phyloP scores from a whole-genome alignment of 2,113 vertebrate species.

The Chlorodrepanis virens region DNA sequence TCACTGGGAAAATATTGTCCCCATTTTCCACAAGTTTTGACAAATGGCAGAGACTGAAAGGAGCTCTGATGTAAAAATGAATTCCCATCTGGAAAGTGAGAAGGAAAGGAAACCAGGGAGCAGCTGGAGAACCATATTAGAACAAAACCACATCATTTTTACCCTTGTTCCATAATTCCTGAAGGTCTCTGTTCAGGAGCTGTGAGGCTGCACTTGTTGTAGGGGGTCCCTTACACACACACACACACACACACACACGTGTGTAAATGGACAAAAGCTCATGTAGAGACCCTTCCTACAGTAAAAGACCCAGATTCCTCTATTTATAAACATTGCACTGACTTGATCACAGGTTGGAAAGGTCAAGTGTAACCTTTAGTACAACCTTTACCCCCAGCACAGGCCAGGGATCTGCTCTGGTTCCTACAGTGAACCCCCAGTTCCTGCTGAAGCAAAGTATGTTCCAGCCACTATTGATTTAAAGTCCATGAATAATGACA shows the following conservation, averaged over 20 bases:
- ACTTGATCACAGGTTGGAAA: background rate
- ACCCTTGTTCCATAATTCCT: background rate
- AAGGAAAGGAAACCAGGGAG: background rate
- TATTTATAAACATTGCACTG: background rate
- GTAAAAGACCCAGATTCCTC: background rate
- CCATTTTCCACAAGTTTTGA: background rate
- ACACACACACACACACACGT: background rate
- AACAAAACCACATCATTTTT: background rate
- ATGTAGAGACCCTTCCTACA: background rate
- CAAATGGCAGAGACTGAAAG: background rate
- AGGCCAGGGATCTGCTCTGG: background rate
- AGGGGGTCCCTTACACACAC: background rate
- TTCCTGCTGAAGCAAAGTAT: background rate
- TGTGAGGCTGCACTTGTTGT: accelerated
- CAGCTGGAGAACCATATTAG: background rate
- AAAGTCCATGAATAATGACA: background rate
- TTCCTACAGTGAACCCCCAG: background rate
- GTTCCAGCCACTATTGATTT: background rate
- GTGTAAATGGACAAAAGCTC: background rate
- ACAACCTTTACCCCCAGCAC: background rate
- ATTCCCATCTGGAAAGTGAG: background rate
- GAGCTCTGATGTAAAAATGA: background rate
- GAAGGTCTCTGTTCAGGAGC: background rate
- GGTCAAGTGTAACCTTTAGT: background rate
- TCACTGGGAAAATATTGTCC: accelerated